A percentile compares a stretch with the other conserved stretches of the same genome.
phyloP scores from a whole-genome alignment of 1,140 invertebrate species.

The Leptinotarsa undecemlineata region DNA sequence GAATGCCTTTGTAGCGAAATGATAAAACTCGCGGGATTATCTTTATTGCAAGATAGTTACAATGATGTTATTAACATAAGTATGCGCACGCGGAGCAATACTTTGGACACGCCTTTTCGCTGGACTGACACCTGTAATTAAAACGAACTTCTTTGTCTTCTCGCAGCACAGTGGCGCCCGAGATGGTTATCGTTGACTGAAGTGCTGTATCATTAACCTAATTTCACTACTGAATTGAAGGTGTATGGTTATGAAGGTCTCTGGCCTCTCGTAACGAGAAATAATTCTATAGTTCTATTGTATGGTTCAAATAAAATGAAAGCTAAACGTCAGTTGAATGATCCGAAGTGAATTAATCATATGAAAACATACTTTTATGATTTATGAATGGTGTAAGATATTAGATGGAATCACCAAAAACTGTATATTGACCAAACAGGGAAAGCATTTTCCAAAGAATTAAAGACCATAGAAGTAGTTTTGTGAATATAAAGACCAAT shows the following conservation, averaged over 20 bases:
- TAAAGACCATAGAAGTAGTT: no score
- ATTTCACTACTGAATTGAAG: constrained; percentile 1
- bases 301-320: no score
- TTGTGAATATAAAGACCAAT: no score
- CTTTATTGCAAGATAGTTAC: constrained; percentile 18
- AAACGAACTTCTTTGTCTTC: constrained; percentile 7
- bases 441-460: no score
- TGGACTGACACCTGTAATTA: constrained; percentile 13
- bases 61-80: constrained; percentile 18
- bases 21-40: not conserved
- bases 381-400: no score
- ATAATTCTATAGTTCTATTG: no score
- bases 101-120: constrained; percentile 13
- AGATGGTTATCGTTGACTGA: not conserved
- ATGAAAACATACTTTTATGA: no score
- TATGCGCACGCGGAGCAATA: constrained; percentile 16
- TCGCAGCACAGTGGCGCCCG: not conserved
- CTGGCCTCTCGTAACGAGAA: not conserved
- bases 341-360: no score
- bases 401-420: no score
- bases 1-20: constrained; percentile 17
- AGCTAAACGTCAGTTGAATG: no score
- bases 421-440: no score
- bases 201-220: constrained; percentile 3
- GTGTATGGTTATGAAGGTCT: not conserved